A percentile compares a stretch with the other conserved stretches of the same genome.
phyloP scores from a whole-genome alignment of 2,113 vertebrate species.

The Heptranchias perlo region DNA sequence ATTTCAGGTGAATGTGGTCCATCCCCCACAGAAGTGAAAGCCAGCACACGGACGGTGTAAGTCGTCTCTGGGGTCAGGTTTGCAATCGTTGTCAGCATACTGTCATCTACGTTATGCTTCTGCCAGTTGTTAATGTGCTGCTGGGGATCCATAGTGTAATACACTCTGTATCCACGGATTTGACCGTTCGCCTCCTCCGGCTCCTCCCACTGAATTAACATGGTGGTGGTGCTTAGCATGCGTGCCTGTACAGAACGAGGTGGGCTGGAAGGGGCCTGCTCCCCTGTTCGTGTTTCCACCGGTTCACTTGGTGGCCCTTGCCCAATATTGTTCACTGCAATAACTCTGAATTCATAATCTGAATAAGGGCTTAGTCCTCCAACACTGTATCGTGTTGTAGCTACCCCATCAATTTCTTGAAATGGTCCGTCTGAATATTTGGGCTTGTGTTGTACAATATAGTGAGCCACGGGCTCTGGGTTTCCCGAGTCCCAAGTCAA shows the following conservation, averaged over 20 bases:
- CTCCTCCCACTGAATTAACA: constrained; percentile 96
- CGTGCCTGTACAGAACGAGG: constrained; percentile 87
- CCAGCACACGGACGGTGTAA: constrained; percentile 92
- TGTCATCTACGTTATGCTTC: constrained; percentile 90
- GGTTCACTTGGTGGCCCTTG: constrained; percentile 84
- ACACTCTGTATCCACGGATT: constrained; percentile 94
- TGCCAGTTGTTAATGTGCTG: constrained; percentile 90
- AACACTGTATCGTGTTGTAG: constrained; percentile 94
- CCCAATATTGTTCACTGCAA: constrained; percentile 97
- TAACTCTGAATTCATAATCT: constrained; percentile 90
- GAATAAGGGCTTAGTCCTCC: constrained; percentile 96
- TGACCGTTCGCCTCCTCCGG: constrained; percentile 95
- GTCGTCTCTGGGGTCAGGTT: constrained; percentile 90
- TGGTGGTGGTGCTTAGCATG: constrained; percentile 93
- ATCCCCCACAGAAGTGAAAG: constrained; percentile 95
- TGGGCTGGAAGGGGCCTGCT: constrained; percentile 93
- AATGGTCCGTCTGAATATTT: constrained; percentile 83
- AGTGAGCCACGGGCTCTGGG: constrained; percentile 92
- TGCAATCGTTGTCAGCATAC: constrained; percentile 89
- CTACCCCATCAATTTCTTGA: constrained; percentile 96
- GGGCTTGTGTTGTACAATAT: constrained; percentile 95
- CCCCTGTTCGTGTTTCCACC: constrained; percentile 89
- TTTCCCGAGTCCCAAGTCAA: constrained; percentile 98
- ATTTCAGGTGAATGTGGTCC: constrained; percentile 92
- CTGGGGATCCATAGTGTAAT: constrained; percentile 86